Evolutionary conservation across 2,797 vertebrate genomes (phyloP), one percentile per base, ranked within the genome.

Genomic region (Podargus strigoides): DNA sequence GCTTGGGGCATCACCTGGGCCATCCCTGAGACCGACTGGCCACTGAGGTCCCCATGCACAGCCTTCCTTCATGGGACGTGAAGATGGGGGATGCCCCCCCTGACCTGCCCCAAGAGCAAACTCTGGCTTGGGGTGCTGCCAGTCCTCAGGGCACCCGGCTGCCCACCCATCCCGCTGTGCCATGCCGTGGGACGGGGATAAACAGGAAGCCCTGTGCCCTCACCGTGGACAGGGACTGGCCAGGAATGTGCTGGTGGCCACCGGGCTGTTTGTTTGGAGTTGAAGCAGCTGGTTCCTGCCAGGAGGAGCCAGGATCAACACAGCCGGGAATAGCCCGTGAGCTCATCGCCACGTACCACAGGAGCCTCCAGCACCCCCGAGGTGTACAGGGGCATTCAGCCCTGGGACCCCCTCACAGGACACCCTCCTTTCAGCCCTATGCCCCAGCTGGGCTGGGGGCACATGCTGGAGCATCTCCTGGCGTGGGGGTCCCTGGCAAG

Each of bases 221-320:
- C 47, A 14, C 70, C 52, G 78, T 87, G 90, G 91, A 91, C 96
- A 92, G 74, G 46, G 91, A 34, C 85, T 17, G 27, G 80, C 70
- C 92, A 97, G 94, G 96, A 97, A 96, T 96, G 96, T 95, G 94
- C 83, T 53, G 41, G 95, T 96, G 94, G 96, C 97, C 72, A 94
- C 91, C 4, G 36, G 74, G 49, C 89, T 97, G 95, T 97, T 97
- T 97, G 96, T 92, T 93, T 96, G 95, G 91, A 90, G 60, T 84
- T 62, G 13, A 93, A 96, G 93, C 93, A 96, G 92, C 93, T 94
- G 93, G 95, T 94, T 96, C 92, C 96, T 87, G 90, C 80, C 83
- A 50, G 84, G 82, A 95, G 66, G 64, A 95, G 95, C 95, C 91
- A 93, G 95, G 90, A 95, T 94, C 93, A 96, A 95, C 96, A 96